These are phyloP conservation scores for Coptodon rendalli DNA, from an alignment of 2,113 vertebrate genomes.

Conservation along the genomic window DNA sequence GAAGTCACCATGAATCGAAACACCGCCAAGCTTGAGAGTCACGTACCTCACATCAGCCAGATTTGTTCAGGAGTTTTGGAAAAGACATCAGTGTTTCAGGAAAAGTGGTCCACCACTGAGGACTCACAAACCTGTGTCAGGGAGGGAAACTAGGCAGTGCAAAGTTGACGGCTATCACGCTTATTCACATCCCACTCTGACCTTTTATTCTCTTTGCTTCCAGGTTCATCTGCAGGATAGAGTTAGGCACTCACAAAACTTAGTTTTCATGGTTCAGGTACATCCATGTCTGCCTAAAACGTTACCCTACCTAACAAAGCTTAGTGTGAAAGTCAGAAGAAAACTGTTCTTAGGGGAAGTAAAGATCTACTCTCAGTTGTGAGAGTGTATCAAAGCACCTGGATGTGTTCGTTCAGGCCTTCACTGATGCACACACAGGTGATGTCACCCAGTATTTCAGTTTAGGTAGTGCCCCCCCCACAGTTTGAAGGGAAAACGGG, in stretches of 20 bases:
- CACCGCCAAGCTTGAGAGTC: neutral
- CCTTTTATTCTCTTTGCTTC: neutral
- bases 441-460: neutral
- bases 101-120: accelerated
- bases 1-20: neutral
- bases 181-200: neutral
- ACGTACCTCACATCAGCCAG: neutral
- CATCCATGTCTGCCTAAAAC: neutral
- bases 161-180: neutral
- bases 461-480: neutral
- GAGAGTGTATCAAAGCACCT: neutral
- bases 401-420: neutral
- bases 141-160: neutral
- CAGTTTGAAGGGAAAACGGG: neutral
- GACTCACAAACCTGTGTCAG: neutral
- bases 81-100: neutral
- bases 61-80: neutral
- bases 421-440: neutral
- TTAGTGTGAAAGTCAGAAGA: neutral
- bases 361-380: neutral
- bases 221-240: neutral
- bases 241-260: neutral
- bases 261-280: neutral
- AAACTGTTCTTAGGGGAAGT: neutral
- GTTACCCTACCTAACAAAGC: neutral